Conservation (phyloP, 35 echinoderm and acorn worm species). For the Apostichopus californicus region DNA sequence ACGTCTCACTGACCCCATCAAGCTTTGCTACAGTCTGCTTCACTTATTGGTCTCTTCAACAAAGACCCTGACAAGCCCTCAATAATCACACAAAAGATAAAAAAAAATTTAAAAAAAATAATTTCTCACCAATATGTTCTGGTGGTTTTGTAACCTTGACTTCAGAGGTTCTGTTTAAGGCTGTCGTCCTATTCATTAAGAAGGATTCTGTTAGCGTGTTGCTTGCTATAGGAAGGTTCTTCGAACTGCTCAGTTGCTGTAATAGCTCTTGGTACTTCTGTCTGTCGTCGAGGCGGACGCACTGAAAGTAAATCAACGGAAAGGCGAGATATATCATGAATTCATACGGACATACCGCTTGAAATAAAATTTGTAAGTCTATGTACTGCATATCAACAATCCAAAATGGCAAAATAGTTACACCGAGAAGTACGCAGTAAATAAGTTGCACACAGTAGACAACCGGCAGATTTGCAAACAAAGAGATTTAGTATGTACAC, state of each 20-base stretch:
- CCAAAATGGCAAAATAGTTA: no score
- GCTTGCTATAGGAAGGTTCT: neutral
- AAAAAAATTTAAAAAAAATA: no score
- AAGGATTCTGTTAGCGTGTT: neutral
- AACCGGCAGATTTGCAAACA: no score
- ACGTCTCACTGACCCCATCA: no score
- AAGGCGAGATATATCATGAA: neutral
- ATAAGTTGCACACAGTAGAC: no score
- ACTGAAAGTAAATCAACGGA: slow-evolving; percentile 41
- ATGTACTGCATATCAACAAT: neutral
- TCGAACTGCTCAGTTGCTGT: slow-evolving; percentile 61
- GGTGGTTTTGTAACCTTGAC: neutral
- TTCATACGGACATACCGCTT: no score
- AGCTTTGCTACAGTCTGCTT: no score
- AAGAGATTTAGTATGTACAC: no score
- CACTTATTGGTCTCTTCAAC: no score
- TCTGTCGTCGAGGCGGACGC: slow-evolving; percentile 70
- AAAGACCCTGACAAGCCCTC: no score
- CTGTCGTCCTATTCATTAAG: neutral
- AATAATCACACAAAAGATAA: no score
- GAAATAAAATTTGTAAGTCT: neutral
- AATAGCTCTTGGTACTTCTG: slow-evolving; percentile 83
- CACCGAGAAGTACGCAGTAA: no score
- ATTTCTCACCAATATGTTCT: neutral
- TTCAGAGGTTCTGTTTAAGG: neutral